phyloP scores from a whole-genome alignment of 2,797 vertebrate species.

The Hydrolagus colliei region DNA sequence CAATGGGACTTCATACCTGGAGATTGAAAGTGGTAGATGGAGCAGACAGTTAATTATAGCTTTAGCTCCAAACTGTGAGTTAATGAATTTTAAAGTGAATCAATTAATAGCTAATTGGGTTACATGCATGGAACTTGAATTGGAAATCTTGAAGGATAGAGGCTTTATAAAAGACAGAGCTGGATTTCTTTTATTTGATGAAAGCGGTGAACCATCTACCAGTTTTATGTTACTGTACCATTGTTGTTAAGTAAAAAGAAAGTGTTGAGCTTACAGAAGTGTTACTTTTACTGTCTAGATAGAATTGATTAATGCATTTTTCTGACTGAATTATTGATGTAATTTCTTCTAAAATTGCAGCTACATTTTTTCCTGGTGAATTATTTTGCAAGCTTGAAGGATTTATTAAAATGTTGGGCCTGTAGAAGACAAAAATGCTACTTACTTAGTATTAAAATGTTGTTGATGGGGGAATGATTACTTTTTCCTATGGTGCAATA shows the following conservation, averaged over 20 bases:
- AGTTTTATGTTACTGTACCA: not conserved
- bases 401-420: slow-evolving; percentile 17
- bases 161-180: slow-evolving; percentile 32
- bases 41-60: slow-evolving; percentile 71
- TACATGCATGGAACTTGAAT: slow-evolving; percentile 46
- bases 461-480: no score
- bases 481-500: no score
- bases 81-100: slow-evolving; percentile 76
- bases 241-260: not conserved
- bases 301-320: slow-evolving; percentile 1
- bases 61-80: slow-evolving; percentile 58
- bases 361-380: not conserved
- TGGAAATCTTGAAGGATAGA: slow-evolving; percentile 41
- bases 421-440: no score
- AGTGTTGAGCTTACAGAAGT: not conserved
- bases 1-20: slow-evolving; percentile 49
- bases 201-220: not conserved
- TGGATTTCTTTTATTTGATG: slow-evolving; percentile 28
- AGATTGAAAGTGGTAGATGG: slow-evolving; percentile 57
- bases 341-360: slow-evolving; percentile 12
- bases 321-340: not conserved
- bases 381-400: not conserved
- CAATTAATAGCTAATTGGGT: slow-evolving; percentile 76
- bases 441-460: no score
- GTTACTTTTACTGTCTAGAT: not conserved